Evolutionary conservation across 1,140 invertebrate species (phyloP).

Genomic region (Trialeurodes vaporariorum): DNA sequence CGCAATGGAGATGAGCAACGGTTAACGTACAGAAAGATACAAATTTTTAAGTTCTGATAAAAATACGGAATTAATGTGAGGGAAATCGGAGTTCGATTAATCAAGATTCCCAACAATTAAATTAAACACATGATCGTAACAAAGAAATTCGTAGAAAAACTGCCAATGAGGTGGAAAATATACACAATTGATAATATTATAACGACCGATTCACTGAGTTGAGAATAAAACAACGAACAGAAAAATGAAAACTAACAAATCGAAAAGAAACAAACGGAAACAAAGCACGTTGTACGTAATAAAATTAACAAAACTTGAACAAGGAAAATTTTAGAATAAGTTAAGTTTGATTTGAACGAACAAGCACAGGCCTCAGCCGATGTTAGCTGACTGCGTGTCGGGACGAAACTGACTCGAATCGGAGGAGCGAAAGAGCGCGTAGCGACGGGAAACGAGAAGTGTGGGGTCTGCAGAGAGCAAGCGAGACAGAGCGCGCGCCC

Average conservation of each 20-base stretch:
- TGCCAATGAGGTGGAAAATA: background rate
- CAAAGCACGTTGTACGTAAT: background rate
- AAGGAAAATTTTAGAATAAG: background rate
- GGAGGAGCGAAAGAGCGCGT: no score
- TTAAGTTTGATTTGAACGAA: background rate
- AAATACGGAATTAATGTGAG: no score
- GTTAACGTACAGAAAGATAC: no score
- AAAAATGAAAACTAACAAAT: background rate
- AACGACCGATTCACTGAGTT: background rate
- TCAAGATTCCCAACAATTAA: background rate
- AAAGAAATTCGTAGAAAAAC: background rate
- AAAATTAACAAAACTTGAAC: conserved; percentile 1
- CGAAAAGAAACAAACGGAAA: background rate
- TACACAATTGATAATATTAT: background rate
- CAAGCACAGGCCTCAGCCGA: background rate
- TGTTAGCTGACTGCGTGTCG: background rate
- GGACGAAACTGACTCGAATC: background rate
- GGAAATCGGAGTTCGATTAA: background rate
- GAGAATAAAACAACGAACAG: no score
- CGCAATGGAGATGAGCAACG: no score
- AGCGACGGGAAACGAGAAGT: background rate
- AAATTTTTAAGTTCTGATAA: no score
- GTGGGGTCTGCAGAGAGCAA: background rate
- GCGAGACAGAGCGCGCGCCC: no score
- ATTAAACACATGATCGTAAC: background rate